Evolutionary conservation across 2,797 vertebrate genomes (phyloP).

Genomic region (Remorina albescens): DNA sequence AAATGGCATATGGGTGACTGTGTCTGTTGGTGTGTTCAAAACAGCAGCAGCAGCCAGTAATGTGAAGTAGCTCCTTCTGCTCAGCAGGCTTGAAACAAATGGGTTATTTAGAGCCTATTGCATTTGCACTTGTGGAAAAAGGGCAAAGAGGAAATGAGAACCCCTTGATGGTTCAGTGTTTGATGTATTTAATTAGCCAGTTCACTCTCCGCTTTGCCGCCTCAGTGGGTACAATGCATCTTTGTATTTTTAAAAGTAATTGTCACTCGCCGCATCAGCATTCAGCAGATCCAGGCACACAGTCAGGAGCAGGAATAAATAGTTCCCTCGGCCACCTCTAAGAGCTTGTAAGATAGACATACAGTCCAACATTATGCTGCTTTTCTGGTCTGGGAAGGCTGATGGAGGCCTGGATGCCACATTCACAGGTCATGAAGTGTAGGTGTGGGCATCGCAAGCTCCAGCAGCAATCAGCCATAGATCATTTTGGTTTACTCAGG

Average conservation of each 20-base stretch:
- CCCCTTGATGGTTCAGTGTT: slow-evolving; percentile 69
- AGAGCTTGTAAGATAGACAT: slow-evolving; percentile 63
- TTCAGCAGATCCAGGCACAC: slow-evolving; percentile 68
- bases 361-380: slow-evolving; percentile 39
- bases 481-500: slow-evolving; percentile 33
- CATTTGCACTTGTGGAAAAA: slow-evolving; percentile 80
- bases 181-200: slow-evolving; percentile 84
- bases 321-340: slow-evolving; percentile 4
- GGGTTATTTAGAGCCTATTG: slow-evolving; percentile 81
- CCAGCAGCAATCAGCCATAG: slow-evolving; percentile 18
- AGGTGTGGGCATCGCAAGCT: slow-evolving; percentile 30
- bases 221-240: slow-evolving; percentile 70
- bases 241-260: slow-evolving; percentile 78
- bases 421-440: slow-evolving; percentile 36
- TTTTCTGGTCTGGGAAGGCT: slow-evolving; percentile 49
- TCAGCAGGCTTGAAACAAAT: slow-evolving; percentile 76
- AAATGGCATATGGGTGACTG: slow-evolving; percentile 54
- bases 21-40: slow-evolving; percentile 56
- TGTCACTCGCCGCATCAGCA: slow-evolving; percentile 77
- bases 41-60: slow-evolving; percentile 60
- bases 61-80: slow-evolving; percentile 66
- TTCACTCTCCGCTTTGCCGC: slow-evolving; percentile 75
- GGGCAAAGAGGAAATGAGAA: slow-evolving; percentile 78
- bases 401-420: slow-evolving; percentile 27
- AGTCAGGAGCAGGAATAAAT: slow-evolving; percentile 41